Conservation (phyloP, 2,888 invertebrate genomes). For the Lochmaea crataegi region DNA sequence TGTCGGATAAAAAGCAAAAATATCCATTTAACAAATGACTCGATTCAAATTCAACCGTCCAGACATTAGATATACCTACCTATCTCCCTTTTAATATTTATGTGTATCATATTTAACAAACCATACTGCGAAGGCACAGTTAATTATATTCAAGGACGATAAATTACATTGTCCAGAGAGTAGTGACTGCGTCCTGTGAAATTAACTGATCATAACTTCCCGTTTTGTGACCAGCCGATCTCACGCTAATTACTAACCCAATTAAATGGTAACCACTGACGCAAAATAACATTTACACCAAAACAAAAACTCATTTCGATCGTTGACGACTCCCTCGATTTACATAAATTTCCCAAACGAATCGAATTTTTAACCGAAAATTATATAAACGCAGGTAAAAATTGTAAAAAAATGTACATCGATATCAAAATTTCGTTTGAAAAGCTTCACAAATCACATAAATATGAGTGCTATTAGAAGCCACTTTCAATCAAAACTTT, state of each 20-base stretch:
- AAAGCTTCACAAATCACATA: background rate
- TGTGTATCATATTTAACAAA: conserved; percentile 49
- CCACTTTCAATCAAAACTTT: conserved; percentile 6
- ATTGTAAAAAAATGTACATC: no score
- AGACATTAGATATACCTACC: background rate
- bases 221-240: conserved; percentile 55
- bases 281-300: conserved; percentile 37
- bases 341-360: conserved; percentile 20
- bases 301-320: conserved; percentile 40
- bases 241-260: conserved; percentile 51
- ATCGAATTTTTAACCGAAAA: background rate
- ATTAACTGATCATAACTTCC: conserved; percentile 61
- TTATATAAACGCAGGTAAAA: background rate
- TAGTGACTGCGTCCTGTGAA: conserved; percentile 47
- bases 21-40: background rate
- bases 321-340: conserved; percentile 31
- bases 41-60: background rate
- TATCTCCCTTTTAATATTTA: conserved; percentile 41
- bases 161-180: conserved; percentile 48
- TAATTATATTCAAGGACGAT: conserved; percentile 56
- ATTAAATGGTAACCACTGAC: conserved; percentile 43
- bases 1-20: background rate
- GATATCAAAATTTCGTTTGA: no score
- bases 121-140: conserved; percentile 44
- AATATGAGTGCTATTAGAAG: background rate